Percentiles rank a stretch among this genome's conserved stretches.
Conservation (phyloP, 2,113 vertebrate genomes). For the Lates calcarifer region DNA sequence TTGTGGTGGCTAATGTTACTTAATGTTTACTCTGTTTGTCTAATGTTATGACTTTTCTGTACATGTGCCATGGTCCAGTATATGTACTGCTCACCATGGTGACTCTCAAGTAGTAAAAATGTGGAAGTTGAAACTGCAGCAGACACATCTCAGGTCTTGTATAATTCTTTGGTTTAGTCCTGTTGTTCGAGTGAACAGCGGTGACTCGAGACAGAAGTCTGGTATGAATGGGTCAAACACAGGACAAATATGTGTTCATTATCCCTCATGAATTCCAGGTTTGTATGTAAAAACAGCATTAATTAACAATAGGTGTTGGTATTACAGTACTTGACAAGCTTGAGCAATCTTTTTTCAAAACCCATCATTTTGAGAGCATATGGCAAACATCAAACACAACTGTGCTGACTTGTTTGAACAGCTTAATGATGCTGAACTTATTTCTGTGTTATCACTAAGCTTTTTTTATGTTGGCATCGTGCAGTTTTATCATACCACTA, state of each 20-base stretch:
- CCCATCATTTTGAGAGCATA: neutral
- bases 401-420: neutral
- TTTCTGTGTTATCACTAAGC: slow-evolving; percentile 13
- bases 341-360: neutral
- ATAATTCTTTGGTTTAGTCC: neutral
- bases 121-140: too few relatives aligned
- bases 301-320: neutral
- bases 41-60: too few relatives aligned
- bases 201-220: neutral
- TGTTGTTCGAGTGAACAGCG: neutral
- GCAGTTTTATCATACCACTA: slow-evolving; percentile 23
- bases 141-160: too few relatives aligned
- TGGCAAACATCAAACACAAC: slow-evolving; percentile 4
- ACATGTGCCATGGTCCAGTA: too few relatives aligned
- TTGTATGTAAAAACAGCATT: neutral
- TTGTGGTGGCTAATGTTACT: neutral
- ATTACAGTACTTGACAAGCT: neutral
- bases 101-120: too few relatives aligned
- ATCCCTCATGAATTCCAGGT: neutral
- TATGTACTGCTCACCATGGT: too few relatives aligned
- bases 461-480: slow-evolving; percentile 15
- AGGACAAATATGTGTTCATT: neutral
- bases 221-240: neutral
- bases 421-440: slow-evolving; percentile 11
- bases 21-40: too few relatives aligned